Base-by-base conservation (phyloP, 2,113 vertebrate species). In the Silurus asotus region DNA sequence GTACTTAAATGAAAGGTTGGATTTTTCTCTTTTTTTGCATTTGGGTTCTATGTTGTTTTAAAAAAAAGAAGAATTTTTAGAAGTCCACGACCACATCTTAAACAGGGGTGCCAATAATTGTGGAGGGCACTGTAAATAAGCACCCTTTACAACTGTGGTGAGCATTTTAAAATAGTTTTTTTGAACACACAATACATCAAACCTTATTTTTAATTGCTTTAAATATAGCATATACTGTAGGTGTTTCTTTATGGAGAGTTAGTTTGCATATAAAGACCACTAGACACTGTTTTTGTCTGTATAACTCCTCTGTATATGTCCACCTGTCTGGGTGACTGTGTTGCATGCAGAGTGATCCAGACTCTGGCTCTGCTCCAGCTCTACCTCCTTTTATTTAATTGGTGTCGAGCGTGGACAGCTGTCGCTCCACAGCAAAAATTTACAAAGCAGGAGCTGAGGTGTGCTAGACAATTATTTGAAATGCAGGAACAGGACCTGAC, bases 401-500 rank as follows among this genome's bases (percentile, higher is more conserved):
- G 88, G 72, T 89, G 88, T 74, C 83, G 69, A 88, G 81, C 87
- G 51, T 67, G 53, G 65, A 61, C 45, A 65, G 83, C 82, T 72
- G 83, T 65, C 70, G 51, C 81, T 77, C 88, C 78, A 84, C 86
- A 78, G 89, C 23, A 67, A 61, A 86, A 85, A 74, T 84, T 45
- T 48, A 90, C 37, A 77, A 55, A 84, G 25, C 59, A 61, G 82
- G 79, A 76, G 55, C 87, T 78, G 70, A 82, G 74, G 81, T 65
- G 79, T 88, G 86, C 86, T 74, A 88, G 87, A 86, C 59, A 88
- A 82, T 89, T 89, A 91, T 91, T 90, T 72, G 83, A 92, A 89
- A 91, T 87, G 80, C 76, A 80, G 85, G 89, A 91, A 84, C 84
- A 72, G 56, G n/a, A 45, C 17, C 87, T 92, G 90, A 91, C 88